phyloP scores from a whole-genome alignment of 2,113 vertebrate species.

The Syngnathoides biaculeatus region DNA sequence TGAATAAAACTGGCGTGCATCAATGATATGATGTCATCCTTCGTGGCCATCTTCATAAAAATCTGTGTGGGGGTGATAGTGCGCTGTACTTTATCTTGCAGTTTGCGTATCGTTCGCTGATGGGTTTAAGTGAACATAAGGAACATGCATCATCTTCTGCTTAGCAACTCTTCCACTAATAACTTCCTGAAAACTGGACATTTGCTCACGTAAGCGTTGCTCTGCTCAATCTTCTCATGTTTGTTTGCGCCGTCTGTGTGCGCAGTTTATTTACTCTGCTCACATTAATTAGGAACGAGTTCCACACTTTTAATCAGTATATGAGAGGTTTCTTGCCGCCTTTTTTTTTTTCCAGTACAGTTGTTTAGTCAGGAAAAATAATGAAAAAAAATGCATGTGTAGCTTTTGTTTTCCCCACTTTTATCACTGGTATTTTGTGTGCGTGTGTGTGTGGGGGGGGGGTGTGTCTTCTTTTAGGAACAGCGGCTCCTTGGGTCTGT shows the following conservation, averaged over 20 bases:
- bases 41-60: too few species aligned
- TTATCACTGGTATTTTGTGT: background rate
- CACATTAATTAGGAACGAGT: background rate
- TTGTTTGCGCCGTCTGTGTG: background rate
- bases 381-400: background rate
- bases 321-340: background rate
- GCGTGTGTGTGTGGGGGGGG: background rate
- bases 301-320: background rate
- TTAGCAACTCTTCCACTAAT: too few species aligned
- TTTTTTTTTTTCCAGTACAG: background rate
- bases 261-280: background rate
- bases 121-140: too few species aligned
- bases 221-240: background rate
- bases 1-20: too few species aligned
- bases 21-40: too few species aligned
- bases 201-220: background rate
- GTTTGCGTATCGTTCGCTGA: too few species aligned
- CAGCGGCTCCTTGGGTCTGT: conserved; percentile 85
- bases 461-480: conserved; percentile 77
- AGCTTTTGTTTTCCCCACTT: background rate
- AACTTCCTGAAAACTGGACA: too few species aligned
- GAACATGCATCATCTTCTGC: too few species aligned
- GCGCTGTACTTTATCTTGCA: too few species aligned
- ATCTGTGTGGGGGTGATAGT: too few species aligned
- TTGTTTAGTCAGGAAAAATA: background rate